Evolutionary conservation across 2,888 invertebrate species (phyloP), one percentile per base, ranked within the genome.

Genomic region (Apamea monoglypha): DNA sequence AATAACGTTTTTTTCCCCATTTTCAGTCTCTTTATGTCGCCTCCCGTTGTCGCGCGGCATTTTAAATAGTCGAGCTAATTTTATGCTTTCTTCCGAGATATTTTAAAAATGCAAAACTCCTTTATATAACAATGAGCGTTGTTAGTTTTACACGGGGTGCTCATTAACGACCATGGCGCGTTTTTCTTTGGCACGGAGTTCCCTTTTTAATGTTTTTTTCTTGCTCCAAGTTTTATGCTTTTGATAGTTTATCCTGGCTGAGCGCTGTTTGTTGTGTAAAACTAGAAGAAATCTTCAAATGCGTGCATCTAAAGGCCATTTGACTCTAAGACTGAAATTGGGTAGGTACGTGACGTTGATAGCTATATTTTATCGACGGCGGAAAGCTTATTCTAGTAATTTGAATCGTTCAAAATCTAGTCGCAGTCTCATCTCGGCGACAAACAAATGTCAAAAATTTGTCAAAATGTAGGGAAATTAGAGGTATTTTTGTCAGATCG

Each of bases 41-140:
- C 86, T 83, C 81, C 69, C 75, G 86, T 83, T 82, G 81, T 86
- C 83, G 87, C 69, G 40, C 53, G 71, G 91, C 92, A 92, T 93
- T 93, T 93, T 91, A 92, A 93, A 91, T 87, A 90, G 91, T 89
- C 84, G 80, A 87, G 86, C 91, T 92, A 93, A 93, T 93, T 93
- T 90, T 83, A 89, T 88, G 82, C 89, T 89, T 89, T 90, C 85
- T 89, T 88, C 78, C 56, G 85, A 83, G 90, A 90, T 91, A 91
- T 91, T 91, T 89, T 78, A 88, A 90, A 90, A 90, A 85, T 87
- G 89, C 86, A 83, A 71, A 87, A 82, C 72, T 82, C 74, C 71
- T 89, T 88, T 78, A 73, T 76, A 73, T 81, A 85, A 87, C 76
- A 86, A 84, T 78, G 80, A 75, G 76, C 76, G 76, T 80, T 82